These are phyloP conservation scores for Mugil cephalus DNA, from an alignment of 2,113 vertebrate genomes.

Conservation along the genomic window DNA sequence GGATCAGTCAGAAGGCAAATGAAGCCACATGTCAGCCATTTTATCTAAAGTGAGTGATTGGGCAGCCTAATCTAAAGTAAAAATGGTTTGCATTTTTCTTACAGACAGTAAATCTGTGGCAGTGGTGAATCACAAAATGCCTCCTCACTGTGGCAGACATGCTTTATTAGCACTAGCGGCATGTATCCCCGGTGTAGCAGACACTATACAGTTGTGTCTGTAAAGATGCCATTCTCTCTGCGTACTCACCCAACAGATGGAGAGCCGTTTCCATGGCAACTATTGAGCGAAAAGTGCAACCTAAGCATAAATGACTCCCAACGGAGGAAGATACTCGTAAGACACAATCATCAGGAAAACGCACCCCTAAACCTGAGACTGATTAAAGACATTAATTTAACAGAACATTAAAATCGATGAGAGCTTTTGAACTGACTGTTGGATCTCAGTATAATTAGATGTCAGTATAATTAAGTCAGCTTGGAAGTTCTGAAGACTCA, in stretches of 20 bases:
- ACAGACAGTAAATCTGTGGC: background rate
- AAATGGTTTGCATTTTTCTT: too few species aligned
- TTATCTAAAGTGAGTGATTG: too few species aligned
- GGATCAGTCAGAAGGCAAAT: too few species aligned
- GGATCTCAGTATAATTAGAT: background rate
- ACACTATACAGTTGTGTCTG: background rate
- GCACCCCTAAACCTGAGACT: background rate
- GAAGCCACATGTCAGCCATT: background rate
- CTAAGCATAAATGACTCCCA: constrained; percentile 55
- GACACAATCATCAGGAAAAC: too few species aligned
- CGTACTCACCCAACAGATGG: constrained; percentile 29
- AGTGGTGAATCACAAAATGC: background rate
- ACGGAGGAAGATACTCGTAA: background rate
- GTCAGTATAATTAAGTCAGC: constrained; percentile 27
- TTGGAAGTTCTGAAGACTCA: constrained; percentile 7
- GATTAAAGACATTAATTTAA: constrained; percentile 6
- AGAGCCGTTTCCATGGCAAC: constrained; percentile 62
- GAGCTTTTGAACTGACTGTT: constrained; percentile 16
- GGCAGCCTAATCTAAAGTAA: too few species aligned
- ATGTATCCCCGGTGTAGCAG: background rate
- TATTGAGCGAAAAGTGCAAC: constrained; percentile 49
- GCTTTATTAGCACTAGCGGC: too few species aligned
- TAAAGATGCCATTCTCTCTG: background rate
- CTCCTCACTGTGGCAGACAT: too few species aligned
- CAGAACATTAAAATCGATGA: constrained; percentile 31